Evolutionary conservation across 2,113 vertebrate species (phyloP).

Genomic region (Cyprinus carpio): DNA sequence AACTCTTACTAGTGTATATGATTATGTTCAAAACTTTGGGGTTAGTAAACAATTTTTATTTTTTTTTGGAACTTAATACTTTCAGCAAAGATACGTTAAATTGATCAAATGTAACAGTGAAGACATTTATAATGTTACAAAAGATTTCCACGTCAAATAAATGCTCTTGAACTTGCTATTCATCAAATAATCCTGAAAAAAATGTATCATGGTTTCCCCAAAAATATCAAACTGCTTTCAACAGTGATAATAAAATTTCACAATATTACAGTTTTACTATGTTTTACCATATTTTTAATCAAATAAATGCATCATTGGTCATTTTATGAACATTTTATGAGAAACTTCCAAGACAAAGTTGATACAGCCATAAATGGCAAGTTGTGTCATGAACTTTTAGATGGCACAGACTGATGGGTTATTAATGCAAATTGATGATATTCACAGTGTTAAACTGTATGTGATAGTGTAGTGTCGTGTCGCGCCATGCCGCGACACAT

Average conservation of each 20-base stretch:
- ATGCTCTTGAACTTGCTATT: too few relatives aligned
- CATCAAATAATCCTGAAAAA: too few relatives aligned
- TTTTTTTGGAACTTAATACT: background rate
- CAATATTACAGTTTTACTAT: background rate
- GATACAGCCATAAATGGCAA: background rate
- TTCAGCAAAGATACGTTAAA: background rate
- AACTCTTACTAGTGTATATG: too few relatives aligned
- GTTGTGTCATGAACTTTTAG: too few relatives aligned
- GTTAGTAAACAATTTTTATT: too few relatives aligned
- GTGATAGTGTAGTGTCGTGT: too few relatives aligned
- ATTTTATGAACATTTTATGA: background rate
- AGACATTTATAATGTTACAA: background rate
- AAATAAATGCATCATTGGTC: background rate
- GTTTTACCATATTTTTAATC: background rate
- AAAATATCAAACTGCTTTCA: background rate
- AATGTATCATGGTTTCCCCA: too few relatives aligned
- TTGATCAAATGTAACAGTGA: background rate
- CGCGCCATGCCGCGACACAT: too few relatives aligned
- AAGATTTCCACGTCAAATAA: background rate
- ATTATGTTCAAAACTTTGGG: too few relatives aligned
- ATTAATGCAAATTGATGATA: too few relatives aligned
- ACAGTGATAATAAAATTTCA: background rate
- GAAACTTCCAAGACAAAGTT: background rate
- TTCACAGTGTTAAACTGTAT: too few relatives aligned
- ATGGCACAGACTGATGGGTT: too few relatives aligned